Percentiles rank a stretch among this genome's conserved stretches.
These are phyloP conservation scores for Sphenopsis melanotis DNA, from an alignment of 2,797 vertebrate species.

Conservation along the genomic window DNA sequence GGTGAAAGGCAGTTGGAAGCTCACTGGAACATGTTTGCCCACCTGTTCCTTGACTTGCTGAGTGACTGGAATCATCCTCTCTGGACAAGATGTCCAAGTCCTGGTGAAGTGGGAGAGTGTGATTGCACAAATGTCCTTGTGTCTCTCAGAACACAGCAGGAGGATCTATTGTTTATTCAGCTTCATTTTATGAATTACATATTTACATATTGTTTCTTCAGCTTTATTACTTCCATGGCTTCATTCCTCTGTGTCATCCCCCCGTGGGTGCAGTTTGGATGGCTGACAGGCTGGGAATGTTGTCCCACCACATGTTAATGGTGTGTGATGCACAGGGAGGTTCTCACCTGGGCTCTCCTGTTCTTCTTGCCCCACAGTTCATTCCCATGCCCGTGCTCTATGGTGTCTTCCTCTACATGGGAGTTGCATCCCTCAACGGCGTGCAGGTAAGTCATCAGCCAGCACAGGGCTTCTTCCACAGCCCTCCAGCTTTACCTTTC, in stretches of 20 bases:
- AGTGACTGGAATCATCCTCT: neutral
- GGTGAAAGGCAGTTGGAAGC: neutral
- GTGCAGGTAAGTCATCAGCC: constrained; percentile 85
- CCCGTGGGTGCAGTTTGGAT: accelerated
- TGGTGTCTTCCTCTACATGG: constrained; percentile 98
- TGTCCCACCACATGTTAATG: accelerated
- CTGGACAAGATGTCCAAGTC: neutral
- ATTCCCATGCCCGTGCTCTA: constrained; percentile 98
- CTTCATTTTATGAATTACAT: neutral
- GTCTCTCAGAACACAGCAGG: neutral
- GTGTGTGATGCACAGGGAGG: accelerated
- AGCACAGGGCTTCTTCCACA: neutral
- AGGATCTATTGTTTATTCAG: neutral
- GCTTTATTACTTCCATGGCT: neutral
- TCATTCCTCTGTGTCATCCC: accelerated
- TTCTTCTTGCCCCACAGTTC: constrained; percentile 76
- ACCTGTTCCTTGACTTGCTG: neutral
- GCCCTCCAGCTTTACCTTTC: neutral
- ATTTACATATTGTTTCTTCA: too few relatives aligned
- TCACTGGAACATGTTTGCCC: accelerated
- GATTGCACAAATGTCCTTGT: accelerated
- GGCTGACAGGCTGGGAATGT: accelerated
- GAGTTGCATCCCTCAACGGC: constrained; percentile 93
- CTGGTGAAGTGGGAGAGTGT: neutral
- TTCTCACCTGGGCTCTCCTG: neutral